Evolutionary conservation across 2,888 invertebrate species (phyloP), one percentile per base, ranked within the genome.

Genomic region (Tipula lateralis): DNA sequence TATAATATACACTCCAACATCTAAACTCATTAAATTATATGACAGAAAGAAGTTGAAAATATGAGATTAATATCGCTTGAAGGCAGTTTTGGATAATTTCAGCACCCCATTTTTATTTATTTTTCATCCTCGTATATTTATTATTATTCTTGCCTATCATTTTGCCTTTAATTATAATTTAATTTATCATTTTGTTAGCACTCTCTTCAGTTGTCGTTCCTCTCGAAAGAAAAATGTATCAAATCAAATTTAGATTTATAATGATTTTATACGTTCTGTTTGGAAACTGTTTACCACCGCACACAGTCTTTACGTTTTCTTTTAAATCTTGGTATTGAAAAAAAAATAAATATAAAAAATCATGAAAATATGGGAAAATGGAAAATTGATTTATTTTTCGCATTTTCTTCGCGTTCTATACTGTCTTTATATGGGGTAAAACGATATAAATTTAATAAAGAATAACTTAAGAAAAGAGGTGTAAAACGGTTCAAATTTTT

Each of bases 91-190:
- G 24, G 66, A 66, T 66, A 66, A 66, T 66, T 66, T 66, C 24
- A 66, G 66, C 66, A 12, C 66, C 66, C 66, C 66, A 50, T 19
- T 50, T 50, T 50, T 7, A 50, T 50, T 19, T 50, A 9, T 19
- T 50, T 50, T n/a, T n/a, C n/a, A 6, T 66, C 24, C n/a, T 19
- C 9, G 66, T 24, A 66, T n/a, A n/a, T 66, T 66, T 66, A 66
- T 50, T 66, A 66, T 66, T 66, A 66, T 24, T 66, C 66, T 66
- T 66, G 66, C 24, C 66, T 66, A 24, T 66, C 19, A 66, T 66
- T 66, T 66, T 66, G 66, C 66, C 66, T 66, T 66, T 66, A 66
- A 66, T 66, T 66, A 24, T 66, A 66, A 66, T 66, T 66, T 66
- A 66, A 66, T 66, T 66, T 66, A 66, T 66, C 66, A 66, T 66